These are phyloP conservation scores for Drosophila mulleri DNA, from an alignment of 2,888 invertebrate genomes.

Conservation along the genomic window DNA sequence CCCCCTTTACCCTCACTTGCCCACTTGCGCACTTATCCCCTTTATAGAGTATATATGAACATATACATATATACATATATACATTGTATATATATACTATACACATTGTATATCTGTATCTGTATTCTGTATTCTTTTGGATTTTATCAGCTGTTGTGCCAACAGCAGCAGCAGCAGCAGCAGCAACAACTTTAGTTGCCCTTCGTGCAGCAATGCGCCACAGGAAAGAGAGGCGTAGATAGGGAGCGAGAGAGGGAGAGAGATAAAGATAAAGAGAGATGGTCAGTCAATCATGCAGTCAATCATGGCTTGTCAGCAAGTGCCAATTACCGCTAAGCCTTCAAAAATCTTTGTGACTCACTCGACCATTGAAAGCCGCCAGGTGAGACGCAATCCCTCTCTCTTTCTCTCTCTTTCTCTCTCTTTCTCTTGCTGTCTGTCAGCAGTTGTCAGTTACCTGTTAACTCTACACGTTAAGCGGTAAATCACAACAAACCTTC, in stretches of 20 bases:
- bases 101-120: slow-evolving; percentile 1
- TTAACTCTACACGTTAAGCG: slow-evolving; percentile 25
- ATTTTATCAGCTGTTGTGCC: slow-evolving; percentile 39
- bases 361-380: slow-evolving; percentile 57
- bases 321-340: slow-evolving; percentile 66
- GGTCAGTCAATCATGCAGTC: slow-evolving; percentile 13
- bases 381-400: slow-evolving; percentile 11
- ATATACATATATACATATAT: not conserved
- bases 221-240: slow-evolving; percentile 1
- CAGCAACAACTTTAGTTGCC: slow-evolving; percentile 25
- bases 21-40: slow-evolving; percentile 17
- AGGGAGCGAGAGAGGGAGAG: not conserved
- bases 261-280: not conserved
- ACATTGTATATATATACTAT: not conserved
- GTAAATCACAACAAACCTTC: slow-evolving; percentile 27
- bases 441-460: slow-evolving; percentile 27
- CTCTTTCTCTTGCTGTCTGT: not conserved
- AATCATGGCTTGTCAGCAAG: slow-evolving; percentile 49
- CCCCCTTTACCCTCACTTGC: slow-evolving; percentile 14
- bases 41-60: not conserved
- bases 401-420: not conserved
- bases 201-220: slow-evolving; percentile 66
- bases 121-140: slow-evolving; percentile 14
- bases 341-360: slow-evolving; percentile 58
- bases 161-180: slow-evolving; percentile 2